A percentile compares a stretch with the other conserved stretches of the same genome.
phyloP scores from a whole-genome alignment of 2,797 vertebrate species.

The Eleutherodactylus coqui region DNA sequence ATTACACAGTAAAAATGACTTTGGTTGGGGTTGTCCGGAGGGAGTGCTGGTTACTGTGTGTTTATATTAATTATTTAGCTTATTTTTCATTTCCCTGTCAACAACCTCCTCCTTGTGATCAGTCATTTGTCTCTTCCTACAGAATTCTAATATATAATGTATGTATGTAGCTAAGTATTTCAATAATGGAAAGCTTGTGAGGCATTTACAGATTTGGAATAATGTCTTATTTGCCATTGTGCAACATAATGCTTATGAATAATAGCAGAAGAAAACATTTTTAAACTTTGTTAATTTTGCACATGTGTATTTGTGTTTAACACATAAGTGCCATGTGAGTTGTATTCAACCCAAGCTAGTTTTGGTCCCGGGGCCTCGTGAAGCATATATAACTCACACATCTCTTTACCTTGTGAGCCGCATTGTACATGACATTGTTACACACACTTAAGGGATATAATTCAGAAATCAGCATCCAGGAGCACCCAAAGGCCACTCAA shows the following conservation, averaged over 20 bases:
- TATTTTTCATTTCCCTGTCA: constrained; percentile 25
- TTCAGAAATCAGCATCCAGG: too few species aligned
- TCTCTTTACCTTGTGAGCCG: too few species aligned
- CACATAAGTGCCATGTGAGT: too few species aligned
- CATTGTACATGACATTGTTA: too few species aligned
- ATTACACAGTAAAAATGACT: constrained; percentile 8
- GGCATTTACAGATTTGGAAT: not conserved
- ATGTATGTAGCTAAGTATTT: not conserved
- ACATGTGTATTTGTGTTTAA: too few species aligned
- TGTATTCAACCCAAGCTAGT: too few species aligned
- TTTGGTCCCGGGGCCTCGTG: too few species aligned
- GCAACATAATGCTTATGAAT: not conserved
- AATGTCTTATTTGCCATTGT: not conserved
- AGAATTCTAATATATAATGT: not conserved
- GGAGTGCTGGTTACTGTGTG: constrained; percentile 1
- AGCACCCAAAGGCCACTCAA: too few species aligned
- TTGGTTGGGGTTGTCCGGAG: constrained; percentile 10
- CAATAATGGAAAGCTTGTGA: not conserved
- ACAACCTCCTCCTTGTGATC: not conserved
- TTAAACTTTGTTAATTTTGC: not conserved
- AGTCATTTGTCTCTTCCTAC: not conserved
- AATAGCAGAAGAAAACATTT: not conserved
- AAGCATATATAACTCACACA: too few species aligned
- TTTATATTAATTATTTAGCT: constrained; percentile 12
- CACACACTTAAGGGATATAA: too few species aligned